Base-by-base conservation (phyloP, 1,140 invertebrate species). In the Neodiprion lecontei region DNA sequence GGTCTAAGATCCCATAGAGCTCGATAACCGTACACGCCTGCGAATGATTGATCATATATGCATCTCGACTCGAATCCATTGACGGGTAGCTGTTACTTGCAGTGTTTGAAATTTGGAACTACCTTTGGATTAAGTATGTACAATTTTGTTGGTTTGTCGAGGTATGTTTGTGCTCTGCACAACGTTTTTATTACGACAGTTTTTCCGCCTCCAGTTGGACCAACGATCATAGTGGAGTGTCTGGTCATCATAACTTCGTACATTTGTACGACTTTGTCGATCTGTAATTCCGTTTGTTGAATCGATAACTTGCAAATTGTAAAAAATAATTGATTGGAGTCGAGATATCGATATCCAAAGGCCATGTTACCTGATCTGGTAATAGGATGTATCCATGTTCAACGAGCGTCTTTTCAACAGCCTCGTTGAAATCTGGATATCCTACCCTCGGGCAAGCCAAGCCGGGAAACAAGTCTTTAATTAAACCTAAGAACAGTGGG, bases 221-320 rank as follows among this genome's bases (percentile, higher is more conserved):
- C 97, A 9, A 98, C 94, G 50, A 98, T 82, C 96, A 98, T 98
- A 10, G 94, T 94, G 28, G 95, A 96, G 86, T 98, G 96, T 66
- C 96, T 91, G 1, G 95, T 97, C 94, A 96, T 95, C 95, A 98
- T 97, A 2, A 96, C 96, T 88, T 98, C 96, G 82, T 97, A 97
- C 81, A 97, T 81, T 88, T 98, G 96, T 48, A 97, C 91, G 17
- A 97, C 92, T 92, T 96, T 96, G 82, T 96, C 94, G 67, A 95
- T 91, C 94, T 96, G 77, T 77, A 77, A 76, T 69, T 1, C 28
- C 28, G 5, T 40, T 40, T 9, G 53, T 61, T 40, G 28, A 40
- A 40, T 40, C 28, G 5, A 40, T 40, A 40, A 40, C 47, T 78
- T n/a, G 48, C 17, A 69, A 70, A 67, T 74, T 3, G 70, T 50